Percentiles rank a stretch among this genome's conserved stretches.
phyloP scores from a whole-genome alignment of 2,113 vertebrate genomes.

The Chloroceryle aenea region DNA sequence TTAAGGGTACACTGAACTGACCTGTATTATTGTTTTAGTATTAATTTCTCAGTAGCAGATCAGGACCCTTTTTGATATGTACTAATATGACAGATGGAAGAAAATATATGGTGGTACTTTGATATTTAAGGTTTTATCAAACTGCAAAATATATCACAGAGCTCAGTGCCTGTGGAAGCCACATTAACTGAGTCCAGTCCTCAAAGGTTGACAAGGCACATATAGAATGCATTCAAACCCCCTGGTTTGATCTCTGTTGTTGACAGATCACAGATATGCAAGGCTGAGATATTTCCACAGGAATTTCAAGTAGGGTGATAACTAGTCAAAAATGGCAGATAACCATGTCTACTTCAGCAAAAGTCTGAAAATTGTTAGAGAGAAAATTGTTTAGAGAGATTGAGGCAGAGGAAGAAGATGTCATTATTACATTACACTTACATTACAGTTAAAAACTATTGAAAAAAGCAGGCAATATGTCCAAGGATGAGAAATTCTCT shows the following conservation, averaged over 20 bases:
- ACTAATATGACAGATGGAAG: slow-evolving; percentile 8
- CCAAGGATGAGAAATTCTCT: not conserved
- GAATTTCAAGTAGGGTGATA: slow-evolving; percentile 13
- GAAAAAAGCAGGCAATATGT: not conserved
- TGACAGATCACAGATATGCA: slow-evolving; percentile 58
- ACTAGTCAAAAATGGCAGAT: slow-evolving; percentile 42
- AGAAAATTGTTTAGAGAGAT: not conserved
- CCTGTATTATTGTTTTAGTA: not conserved
- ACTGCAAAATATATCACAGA: slow-evolving; percentile 43
- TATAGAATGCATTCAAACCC: slow-evolving; percentile 10
- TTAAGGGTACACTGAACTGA: not conserved
- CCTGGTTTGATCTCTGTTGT: slow-evolving; percentile 38
- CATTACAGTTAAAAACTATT: too few relatives aligned
- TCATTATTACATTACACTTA: not conserved
- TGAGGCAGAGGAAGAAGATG: not conserved
- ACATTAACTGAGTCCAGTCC: slow-evolving; percentile 58
- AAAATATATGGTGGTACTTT: slow-evolving; percentile 36
- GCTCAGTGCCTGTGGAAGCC: slow-evolving; percentile 34
- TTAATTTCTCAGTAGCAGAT: not conserved
- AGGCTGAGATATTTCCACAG: slow-evolving; percentile 23
- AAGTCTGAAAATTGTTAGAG: not conserved
- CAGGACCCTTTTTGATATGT: not conserved
- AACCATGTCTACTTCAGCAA: not conserved
- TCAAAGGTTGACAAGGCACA: slow-evolving; percentile 45
- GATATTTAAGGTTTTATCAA: slow-evolving; percentile 61